Conservation (phyloP, 1,140 invertebrate species). For the Trypoxylus dichotomus region DNA sequence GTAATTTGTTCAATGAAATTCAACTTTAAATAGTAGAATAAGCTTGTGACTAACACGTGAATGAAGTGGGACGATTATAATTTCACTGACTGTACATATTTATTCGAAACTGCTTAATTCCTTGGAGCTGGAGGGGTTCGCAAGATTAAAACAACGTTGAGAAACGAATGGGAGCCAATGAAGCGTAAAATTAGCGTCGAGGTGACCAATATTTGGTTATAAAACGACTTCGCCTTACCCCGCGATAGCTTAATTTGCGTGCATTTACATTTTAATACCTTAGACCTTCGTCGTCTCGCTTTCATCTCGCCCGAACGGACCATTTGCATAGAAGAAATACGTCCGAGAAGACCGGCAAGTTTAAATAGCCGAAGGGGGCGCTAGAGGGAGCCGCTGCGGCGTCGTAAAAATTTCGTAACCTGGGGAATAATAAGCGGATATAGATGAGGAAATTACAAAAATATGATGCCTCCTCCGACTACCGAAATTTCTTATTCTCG, state of each 20-base stretch:
- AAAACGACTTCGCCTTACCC: neutral
- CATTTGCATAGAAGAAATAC: neutral
- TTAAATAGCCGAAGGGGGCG: neutral
- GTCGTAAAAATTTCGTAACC: neutral
- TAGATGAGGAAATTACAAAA: too few relatives aligned
- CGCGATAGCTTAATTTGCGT: neutral
- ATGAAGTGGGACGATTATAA: too few relatives aligned
- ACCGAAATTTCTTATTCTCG: too few relatives aligned
- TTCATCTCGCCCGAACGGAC: neutral
- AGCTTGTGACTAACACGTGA: too few relatives aligned
- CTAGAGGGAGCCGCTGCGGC: neutral
- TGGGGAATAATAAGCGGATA: neutral
- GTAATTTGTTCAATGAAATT: too few relatives aligned
- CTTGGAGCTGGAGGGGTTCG: too few relatives aligned
- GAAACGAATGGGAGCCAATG: too few relatives aligned
- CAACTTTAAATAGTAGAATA: too few relatives aligned
- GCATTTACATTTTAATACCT: slow-evolving; percentile 2
- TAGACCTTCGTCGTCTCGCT: neutral
- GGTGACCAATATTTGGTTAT: neutral
- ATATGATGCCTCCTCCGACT: too few relatives aligned
- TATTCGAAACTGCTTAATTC: too few relatives aligned
- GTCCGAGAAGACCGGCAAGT: neutral
- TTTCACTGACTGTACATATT: too few relatives aligned
- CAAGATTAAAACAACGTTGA: too few relatives aligned
- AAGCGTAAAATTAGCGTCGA: neutral